Evolutionary conservation across 2,888 invertebrate species (phyloP).

Genomic region (Xestia sexstrigata): DNA sequence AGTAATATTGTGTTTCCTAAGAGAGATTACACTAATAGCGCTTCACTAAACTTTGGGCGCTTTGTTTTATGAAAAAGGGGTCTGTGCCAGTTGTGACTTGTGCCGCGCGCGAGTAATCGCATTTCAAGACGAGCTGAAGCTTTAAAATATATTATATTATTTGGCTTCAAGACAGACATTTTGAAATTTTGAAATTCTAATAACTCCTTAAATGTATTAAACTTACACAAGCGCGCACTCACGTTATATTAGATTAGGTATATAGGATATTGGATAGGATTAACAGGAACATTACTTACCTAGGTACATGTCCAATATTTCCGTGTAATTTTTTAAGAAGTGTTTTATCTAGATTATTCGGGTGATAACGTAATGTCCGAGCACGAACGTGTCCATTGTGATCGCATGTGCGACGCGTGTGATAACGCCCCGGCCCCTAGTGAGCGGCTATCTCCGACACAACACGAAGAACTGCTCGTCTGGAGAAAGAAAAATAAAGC

Average conservation of each 20-base stretch:
- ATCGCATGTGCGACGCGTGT: background rate
- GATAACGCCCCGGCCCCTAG: background rate
- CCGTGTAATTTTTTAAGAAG: conserved; percentile 7
- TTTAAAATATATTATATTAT: conserved; percentile 6
- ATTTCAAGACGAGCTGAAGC: conserved; percentile 14
- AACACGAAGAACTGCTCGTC: background rate
- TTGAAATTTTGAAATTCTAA: conserved; percentile 16
- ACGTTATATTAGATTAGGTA: conserved; percentile 4
- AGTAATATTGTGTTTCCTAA: conserved; percentile 65
- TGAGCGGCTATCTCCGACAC: conserved; percentile 7
- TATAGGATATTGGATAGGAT: no score
- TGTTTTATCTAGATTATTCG: conserved; percentile 29
- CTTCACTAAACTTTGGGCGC: conserved; percentile 39
- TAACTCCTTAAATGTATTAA: background rate
- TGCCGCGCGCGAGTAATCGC: conserved; percentile 11
- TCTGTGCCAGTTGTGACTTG: background rate
- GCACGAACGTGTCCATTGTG: background rate
- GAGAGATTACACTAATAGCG: conserved; percentile 63
- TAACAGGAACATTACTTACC: conserved; percentile 9
- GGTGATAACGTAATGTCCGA: background rate
- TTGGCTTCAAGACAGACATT: conserved; percentile 30
- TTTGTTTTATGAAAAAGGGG: conserved; percentile 28
- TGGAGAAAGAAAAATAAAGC: conserved; percentile 33
- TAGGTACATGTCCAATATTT: conserved; percentile 15
- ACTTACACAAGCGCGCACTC: background rate